These are phyloP conservation scores for Hetaerina americana DNA, from an alignment of 1,140 invertebrate species.

Conservation along the genomic window DNA sequence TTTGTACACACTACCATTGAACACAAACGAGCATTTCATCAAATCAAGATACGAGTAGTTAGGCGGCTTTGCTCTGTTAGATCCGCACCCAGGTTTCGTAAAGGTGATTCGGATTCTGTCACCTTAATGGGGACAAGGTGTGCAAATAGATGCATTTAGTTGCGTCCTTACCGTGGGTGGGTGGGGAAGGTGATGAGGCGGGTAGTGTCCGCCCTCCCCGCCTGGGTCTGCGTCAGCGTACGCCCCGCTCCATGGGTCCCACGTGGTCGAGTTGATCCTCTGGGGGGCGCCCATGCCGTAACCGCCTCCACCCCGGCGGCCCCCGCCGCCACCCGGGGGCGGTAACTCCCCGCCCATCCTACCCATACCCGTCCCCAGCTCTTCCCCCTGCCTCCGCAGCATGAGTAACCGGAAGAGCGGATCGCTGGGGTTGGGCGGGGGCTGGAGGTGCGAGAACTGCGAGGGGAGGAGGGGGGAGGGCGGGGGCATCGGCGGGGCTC, in stretches of 20 bases:
- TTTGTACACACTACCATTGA: no score
- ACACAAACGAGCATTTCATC: no score
- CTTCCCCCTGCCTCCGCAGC: neutral
- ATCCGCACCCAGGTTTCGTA: no score
- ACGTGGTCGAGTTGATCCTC: neutral
- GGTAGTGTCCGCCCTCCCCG: neutral
- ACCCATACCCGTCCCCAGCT: neutral
- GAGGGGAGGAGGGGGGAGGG: neutral
- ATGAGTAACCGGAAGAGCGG: neutral
- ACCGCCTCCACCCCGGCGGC: neutral
- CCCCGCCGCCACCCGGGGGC: neutral
- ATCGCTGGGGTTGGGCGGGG: neutral
- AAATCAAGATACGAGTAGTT: no score
- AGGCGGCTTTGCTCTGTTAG: no score
- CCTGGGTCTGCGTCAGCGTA: neutral
- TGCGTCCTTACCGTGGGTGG: neutral
- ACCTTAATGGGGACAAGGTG: no score
- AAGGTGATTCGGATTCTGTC: no score
- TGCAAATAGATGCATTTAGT: no score
- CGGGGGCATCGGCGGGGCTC: conserved; percentile 8
- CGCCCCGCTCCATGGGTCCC: neutral
- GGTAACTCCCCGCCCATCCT: neutral
- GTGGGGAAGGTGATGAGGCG: neutral
- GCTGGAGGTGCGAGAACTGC: neutral
- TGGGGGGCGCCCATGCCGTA: neutral